Evolutionary conservation across 2,113 vertebrate species (phyloP).

Genomic region (Chionis minor): DNA sequence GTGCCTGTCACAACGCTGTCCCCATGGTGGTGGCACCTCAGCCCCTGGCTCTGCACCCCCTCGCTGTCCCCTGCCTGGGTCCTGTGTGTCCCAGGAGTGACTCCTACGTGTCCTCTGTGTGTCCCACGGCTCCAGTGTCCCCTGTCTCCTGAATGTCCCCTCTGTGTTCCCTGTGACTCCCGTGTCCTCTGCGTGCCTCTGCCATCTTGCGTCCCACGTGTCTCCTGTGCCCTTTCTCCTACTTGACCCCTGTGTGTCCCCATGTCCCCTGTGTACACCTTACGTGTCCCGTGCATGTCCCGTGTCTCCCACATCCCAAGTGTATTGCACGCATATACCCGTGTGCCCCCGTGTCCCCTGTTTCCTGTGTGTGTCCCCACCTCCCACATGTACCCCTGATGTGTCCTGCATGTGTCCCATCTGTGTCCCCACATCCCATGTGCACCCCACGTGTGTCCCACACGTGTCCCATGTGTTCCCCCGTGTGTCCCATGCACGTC

Average conservation of each 20-base stretch:
- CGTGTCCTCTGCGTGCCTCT: neutral
- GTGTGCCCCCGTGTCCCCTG: no score
- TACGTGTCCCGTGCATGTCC: neutral
- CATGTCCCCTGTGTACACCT: neutral
- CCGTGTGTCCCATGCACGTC: no score
- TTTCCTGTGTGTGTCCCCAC: no score
- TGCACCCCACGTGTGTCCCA: no score
- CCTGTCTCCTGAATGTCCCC: neutral
- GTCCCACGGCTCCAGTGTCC: no score
- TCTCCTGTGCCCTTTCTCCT: neutral
- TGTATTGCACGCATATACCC: no score
- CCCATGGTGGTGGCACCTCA: neutral
- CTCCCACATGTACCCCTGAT: no score
- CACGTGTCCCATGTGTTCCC: no score
- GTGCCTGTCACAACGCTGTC: neutral
- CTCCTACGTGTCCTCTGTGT: no score
- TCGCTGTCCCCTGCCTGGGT: neutral
- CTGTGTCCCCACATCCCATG: no score
- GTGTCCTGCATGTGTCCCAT: no score
- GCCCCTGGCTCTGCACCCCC: neutral
- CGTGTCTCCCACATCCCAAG: no score
- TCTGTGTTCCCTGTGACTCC: neutral
- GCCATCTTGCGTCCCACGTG: neutral
- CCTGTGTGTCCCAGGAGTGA: rapidly evolving
- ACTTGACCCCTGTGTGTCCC: neutral